A percentile compares a stretch with the other conserved stretches of the same genome.
Conservation (phyloP, 2,113 vertebrate species). For the Cyanoderma ruficeps region DNA sequence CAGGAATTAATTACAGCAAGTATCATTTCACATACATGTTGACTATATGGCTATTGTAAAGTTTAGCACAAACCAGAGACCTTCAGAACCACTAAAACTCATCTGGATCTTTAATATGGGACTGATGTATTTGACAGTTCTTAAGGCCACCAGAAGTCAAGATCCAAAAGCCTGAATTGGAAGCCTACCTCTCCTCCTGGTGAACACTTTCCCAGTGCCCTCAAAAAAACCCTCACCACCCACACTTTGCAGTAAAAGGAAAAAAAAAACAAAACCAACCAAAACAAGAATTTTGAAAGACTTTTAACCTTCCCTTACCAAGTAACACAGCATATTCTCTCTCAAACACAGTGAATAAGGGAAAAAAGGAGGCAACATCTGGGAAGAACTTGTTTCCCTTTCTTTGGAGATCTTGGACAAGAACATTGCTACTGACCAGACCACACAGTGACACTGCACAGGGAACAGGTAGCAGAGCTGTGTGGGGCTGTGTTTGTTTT, state of each 20-base stretch:
- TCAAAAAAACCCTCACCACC: not conserved
- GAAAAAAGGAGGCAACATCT: not conserved
- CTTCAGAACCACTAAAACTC: not conserved
- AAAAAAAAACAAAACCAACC: accelerated
- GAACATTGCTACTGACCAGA: accelerated
- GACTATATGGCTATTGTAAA: not conserved
- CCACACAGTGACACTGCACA: accelerated
- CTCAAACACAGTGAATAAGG: not conserved
- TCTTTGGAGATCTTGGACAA: not conserved
- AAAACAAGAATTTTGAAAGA: not conserved
- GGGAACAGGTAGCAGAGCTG: not conserved
- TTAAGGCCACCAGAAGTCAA: not conserved
- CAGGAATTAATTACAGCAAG: not conserved
- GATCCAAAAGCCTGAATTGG: not conserved
- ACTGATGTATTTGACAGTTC: not conserved
- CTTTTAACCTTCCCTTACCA: not conserved
- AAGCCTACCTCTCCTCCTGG: not conserved
- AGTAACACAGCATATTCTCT: not conserved
- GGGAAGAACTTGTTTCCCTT: not conserved
- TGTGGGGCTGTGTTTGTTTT: not conserved
- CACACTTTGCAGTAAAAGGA: accelerated
- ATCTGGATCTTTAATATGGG: not conserved
- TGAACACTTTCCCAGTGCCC: not conserved
- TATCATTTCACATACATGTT: not conserved
- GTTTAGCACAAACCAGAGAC: not conserved